phyloP scores from a whole-genome alignment of 2,888 invertebrate species.

The Cryptophagus acutangulus region DNA sequence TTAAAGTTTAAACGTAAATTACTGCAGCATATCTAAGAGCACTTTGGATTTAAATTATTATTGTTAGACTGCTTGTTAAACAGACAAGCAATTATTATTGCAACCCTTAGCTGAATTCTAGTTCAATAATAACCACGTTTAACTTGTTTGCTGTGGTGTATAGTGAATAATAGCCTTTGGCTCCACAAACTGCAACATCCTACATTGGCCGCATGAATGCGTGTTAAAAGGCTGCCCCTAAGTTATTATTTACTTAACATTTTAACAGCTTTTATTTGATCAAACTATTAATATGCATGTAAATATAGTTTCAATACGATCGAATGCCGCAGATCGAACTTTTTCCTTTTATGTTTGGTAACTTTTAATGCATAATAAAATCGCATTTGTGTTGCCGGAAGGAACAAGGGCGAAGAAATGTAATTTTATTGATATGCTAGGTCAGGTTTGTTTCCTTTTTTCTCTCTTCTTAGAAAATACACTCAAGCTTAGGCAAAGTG shows the following conservation, averaged over 20 bases:
- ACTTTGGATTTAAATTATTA: too few relatives aligned
- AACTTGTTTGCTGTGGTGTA: background rate
- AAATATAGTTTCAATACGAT: too few relatives aligned
- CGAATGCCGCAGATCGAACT: too few relatives aligned
- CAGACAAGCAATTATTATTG: constrained; percentile 2
- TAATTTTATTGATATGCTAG: background rate
- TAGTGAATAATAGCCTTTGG: constrained; percentile 3
- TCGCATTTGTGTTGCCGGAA: constrained; percentile 3
- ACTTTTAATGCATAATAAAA: constrained; percentile 18
- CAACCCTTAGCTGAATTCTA: background rate
- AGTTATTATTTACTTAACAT: constrained; percentile 3
- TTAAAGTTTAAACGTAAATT: too few relatives aligned
- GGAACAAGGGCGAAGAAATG: background rate
- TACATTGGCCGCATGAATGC: background rate
- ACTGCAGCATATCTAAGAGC: too few relatives aligned
- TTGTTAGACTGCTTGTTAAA: too few relatives aligned
- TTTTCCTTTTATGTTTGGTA: too few relatives aligned
- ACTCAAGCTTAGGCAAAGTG: background rate
- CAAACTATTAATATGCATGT: too few relatives aligned
- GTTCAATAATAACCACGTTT: constrained; percentile 1
- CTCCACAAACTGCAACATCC: too few relatives aligned
- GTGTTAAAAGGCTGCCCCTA: constrained; percentile 1
- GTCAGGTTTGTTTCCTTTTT: constrained; percentile 4
- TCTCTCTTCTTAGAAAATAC: background rate
- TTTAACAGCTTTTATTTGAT: too few relatives aligned